phyloP scores from a whole-genome alignment of 2,888 invertebrate genomes.

The Perizoma affinitatum region DNA sequence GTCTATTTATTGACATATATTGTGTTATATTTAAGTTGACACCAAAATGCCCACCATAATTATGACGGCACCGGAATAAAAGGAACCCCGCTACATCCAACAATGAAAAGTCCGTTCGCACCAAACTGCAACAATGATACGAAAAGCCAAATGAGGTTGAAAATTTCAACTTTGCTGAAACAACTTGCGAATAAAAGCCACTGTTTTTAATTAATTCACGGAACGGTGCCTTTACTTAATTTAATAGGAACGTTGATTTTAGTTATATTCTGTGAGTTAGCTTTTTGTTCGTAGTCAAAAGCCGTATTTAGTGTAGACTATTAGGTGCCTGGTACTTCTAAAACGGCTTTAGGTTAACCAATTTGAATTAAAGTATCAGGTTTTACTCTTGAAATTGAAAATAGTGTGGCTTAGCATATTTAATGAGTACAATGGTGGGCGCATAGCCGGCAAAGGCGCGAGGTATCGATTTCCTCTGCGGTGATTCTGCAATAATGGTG shows the following conservation, averaged over 20 bases:
- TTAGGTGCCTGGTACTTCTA: background rate
- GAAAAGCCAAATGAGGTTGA: slow-evolving; percentile 31
- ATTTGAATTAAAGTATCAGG: no score
- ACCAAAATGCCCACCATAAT: no score
- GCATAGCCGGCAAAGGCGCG: no score
- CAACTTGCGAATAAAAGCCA: slow-evolving; percentile 33
- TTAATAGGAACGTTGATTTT: slow-evolving; percentile 18
- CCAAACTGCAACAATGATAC: slow-evolving; percentile 33
- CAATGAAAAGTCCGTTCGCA: slow-evolving; percentile 3
- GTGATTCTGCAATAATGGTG: no score
- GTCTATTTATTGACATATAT: no score
- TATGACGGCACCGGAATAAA: background rate
- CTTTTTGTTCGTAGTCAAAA: slow-evolving; percentile 14
- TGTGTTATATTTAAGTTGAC: no score
- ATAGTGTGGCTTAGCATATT: no score
- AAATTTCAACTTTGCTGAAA: slow-evolving; percentile 42
- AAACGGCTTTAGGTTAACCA: no score
- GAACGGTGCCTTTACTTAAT: slow-evolving; percentile 17
- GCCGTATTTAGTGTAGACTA: background rate
- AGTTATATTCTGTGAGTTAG: slow-evolving; percentile 15
- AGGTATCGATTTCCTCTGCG: no score
- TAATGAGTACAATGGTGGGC: no score
- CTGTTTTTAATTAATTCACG: slow-evolving; percentile 28
- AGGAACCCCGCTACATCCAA: background rate
- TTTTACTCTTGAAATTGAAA: no score